These are phyloP conservation scores for Ellobius talpinus DNA, from an alignment of 2,113 vertebrate genomes.

Conservation along the genomic window DNA sequence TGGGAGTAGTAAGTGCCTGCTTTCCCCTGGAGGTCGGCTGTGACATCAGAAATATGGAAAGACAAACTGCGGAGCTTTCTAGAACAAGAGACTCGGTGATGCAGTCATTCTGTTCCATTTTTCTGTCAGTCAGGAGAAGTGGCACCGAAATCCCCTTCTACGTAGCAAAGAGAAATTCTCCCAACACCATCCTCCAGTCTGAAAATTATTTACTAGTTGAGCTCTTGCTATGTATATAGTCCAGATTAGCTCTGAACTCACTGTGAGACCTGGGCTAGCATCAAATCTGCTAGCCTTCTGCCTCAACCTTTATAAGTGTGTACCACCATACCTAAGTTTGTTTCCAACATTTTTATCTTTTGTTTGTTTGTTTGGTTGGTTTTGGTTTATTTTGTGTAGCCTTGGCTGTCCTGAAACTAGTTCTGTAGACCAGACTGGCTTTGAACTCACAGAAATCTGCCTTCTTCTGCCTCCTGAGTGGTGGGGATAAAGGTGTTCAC, in stretches of 20 bases:
- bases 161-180: constrained; percentile 7
- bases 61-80: not conserved
- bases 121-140: not conserved
- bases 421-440: not conserved
- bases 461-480: not conserved
- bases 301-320: not conserved
- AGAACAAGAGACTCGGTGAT: not conserved
- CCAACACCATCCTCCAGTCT: not conserved
- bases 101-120: not conserved
- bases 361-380: not conserved
- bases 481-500: not conserved
- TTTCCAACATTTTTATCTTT: not conserved
- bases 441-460: not conserved
- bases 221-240: not conserved
- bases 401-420: not conserved
- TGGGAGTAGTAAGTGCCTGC: not conserved
- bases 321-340: not conserved
- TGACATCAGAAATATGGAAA: not conserved
- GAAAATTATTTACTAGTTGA: not conserved
- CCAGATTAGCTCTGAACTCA: not conserved
- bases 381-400: not conserved
- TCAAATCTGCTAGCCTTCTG: not conserved
- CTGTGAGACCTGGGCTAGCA: not conserved
- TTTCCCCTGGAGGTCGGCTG: not conserved
- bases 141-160: constrained; percentile 15